Conservation (phyloP, 1,140 invertebrate species). For the Agrypnia vestita region DNA sequence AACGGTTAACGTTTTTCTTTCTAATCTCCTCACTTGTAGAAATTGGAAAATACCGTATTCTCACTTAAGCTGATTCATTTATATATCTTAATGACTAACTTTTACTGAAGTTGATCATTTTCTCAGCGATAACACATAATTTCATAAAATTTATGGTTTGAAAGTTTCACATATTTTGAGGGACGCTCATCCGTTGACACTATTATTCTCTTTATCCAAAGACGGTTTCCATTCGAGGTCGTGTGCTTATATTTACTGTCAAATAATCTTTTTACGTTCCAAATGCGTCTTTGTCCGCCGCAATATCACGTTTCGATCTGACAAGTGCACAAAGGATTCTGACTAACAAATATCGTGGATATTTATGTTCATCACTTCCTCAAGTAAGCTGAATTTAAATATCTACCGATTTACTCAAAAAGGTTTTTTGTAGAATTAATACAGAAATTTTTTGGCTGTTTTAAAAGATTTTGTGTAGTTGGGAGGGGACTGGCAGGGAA, state of each 20-base stretch:
- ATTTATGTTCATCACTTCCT: background rate
- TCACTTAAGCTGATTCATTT: no score
- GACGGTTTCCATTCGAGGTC: background rate
- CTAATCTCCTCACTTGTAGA: no score
- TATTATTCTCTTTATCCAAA: slow-evolving; percentile 19
- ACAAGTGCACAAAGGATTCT: background rate
- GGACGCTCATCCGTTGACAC: background rate
- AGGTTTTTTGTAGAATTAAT: no score
- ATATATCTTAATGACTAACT: no score
- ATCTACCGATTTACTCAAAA: no score
- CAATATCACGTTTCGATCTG: background rate
- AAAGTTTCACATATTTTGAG: slow-evolving; percentile 10
- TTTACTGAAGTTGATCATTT: no score
- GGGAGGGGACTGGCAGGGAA: no score
- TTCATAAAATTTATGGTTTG: slow-evolving; percentile 7
- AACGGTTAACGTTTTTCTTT: no score
- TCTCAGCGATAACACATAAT: background rate
- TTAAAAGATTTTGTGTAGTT: no score
- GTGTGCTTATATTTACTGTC: background rate
- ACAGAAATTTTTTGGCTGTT: no score
- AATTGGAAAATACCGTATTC: no score
- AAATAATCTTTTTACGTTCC: background rate
- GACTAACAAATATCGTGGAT: background rate
- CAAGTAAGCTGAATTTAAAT: no score
- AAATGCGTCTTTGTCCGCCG: background rate